A percentile compares a stretch with the other conserved stretches of the same genome.
These are phyloP conservation scores for Saccostrea glomerata DNA, from an alignment of 1,140 invertebrate species.

Conservation along the genomic window DNA sequence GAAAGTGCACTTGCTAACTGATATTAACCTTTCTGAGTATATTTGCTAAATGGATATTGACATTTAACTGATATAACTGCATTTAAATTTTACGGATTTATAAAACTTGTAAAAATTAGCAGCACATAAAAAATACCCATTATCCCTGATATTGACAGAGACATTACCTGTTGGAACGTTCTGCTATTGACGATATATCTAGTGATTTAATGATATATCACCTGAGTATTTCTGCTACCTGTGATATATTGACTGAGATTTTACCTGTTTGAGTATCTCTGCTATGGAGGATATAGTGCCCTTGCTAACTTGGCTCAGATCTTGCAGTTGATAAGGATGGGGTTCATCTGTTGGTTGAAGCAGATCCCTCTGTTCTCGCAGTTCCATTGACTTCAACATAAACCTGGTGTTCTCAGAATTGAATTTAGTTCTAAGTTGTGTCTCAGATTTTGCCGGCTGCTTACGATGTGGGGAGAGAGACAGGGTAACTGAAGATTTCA, in stretches of 20 bases:
- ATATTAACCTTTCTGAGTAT: conserved; percentile 60
- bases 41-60: no score
- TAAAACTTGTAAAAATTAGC: no score
- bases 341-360: conserved; percentile 61
- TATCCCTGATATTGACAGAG: no score
- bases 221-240: no score
- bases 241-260: background rate
- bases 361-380: conserved; percentile 60
- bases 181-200: conserved; percentile 46
- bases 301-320: conserved; percentile 53
- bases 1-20: background rate
- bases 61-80: no score
- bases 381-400: conserved; percentile 55
- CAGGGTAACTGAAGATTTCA: background rate
- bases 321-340: conserved; percentile 63
- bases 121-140: no score
- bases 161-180: conserved; percentile 63
- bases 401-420: background rate
- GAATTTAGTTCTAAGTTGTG: background rate
- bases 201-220: no score
- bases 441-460: background rate
- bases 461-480: background rate
- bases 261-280: conserved; percentile 64
- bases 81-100: no score
- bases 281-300: conserved; percentile 59